Conservation (phyloP, 2,888 invertebrate species). For the Apamea epomidion region DNA sequence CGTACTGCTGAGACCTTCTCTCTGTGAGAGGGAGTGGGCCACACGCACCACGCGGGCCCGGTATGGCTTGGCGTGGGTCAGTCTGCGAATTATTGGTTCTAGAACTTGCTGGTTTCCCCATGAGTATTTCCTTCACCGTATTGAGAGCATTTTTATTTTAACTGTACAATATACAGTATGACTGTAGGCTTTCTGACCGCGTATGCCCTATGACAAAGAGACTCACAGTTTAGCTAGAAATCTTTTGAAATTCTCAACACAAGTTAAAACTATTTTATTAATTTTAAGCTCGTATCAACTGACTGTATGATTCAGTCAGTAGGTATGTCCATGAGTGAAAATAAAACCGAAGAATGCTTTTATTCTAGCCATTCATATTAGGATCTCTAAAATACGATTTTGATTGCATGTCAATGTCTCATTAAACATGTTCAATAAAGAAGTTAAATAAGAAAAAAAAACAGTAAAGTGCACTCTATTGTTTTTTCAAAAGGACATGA, state of each 20-base stretch:
- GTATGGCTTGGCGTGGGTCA: accelerated
- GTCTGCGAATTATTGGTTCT: not conserved
- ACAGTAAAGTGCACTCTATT: slow-evolving; percentile 24
- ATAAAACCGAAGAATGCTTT: too few species aligned
- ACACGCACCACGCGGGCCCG: accelerated
- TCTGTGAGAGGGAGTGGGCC: not conserved
- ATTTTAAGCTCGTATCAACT: too few species aligned
- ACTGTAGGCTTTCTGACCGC: not conserved
- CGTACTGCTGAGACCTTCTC: not conserved
- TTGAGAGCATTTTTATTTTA: not conserved
- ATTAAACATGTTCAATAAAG: slow-evolving; percentile 10
- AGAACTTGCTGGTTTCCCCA: not conserved
- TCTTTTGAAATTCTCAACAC: not conserved
- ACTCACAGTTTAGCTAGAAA: not conserved
- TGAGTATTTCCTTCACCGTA: not conserved
- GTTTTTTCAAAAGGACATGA: slow-evolving; percentile 26
- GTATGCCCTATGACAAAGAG: not conserved
- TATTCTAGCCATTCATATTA: not conserved
- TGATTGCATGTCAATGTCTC: slow-evolving; percentile 14
- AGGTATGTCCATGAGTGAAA: too few species aligned
- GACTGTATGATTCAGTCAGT: too few species aligned
- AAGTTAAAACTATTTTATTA: too few species aligned
- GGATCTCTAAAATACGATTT: not conserved
- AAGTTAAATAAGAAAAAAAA: slow-evolving; percentile 14
- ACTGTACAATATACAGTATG: not conserved